Percentiles rank a stretch among this genome's conserved stretches.
Conservation (phyloP, 1,140 invertebrate species). For the Papilio dardanus region DNA sequence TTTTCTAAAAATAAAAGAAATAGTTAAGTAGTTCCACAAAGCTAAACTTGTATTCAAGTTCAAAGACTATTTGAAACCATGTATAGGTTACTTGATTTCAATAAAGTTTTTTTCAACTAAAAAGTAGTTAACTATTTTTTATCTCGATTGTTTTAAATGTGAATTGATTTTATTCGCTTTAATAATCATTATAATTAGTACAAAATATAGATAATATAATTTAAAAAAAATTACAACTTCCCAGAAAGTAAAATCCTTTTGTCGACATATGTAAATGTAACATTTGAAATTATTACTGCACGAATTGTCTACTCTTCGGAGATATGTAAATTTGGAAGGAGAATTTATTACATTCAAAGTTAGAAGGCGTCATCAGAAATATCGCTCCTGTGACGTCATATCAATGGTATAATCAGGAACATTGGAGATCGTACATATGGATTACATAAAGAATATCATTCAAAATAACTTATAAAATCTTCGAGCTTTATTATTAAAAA, state of each 20-base stretch:
- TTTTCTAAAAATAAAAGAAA: too few relatives aligned
- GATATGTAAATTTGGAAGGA: slow-evolving; percentile 30
- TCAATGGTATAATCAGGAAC: background rate
- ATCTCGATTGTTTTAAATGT: too few relatives aligned
- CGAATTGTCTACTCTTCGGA: slow-evolving; percentile 5
- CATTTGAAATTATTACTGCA: slow-evolving; percentile 20
- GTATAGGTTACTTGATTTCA: too few relatives aligned
- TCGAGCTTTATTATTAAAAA: background rate
- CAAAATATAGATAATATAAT: background rate
- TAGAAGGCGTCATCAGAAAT: slow-evolving; percentile 24
- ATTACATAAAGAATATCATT: background rate
- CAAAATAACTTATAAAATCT: background rate
- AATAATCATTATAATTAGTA: too few relatives aligned
- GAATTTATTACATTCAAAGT: slow-evolving; percentile 35
- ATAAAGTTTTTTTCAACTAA: too few relatives aligned
- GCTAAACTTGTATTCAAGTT: too few relatives aligned
- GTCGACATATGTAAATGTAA: slow-evolving; percentile 2
- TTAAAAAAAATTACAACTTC: background rate
- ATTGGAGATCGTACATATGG: background rate
- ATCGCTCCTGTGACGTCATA: background rate
- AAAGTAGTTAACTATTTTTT: too few relatives aligned
- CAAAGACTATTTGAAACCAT: too few relatives aligned
- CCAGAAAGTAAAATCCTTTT: slow-evolving; percentile 2
- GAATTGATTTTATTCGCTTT: too few relatives aligned
- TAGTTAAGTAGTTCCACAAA: too few relatives aligned